phyloP scores from a whole-genome alignment of 2,888 invertebrate species.

The Sphecodes monilicornis region DNA sequence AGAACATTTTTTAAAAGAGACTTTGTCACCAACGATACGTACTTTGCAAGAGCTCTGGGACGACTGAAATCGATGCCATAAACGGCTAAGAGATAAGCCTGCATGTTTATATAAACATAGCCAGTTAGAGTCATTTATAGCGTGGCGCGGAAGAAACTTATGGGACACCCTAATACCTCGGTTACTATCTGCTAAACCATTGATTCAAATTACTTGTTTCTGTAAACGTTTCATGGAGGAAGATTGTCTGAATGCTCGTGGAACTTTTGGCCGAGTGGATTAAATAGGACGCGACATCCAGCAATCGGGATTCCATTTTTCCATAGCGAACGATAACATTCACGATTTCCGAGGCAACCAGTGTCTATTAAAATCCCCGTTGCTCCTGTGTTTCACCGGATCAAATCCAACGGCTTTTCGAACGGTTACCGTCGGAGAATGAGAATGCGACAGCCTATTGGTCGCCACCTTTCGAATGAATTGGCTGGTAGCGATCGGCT shows the following conservation, averaged over 20 bases:
- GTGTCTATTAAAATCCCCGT: constrained; percentile 65
- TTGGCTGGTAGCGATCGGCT: constrained; percentile 53
- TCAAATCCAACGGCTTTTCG: constrained; percentile 67
- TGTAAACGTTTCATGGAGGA: not conserved
- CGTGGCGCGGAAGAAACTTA: too few species aligned
- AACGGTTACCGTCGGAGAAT: constrained; percentile 53
- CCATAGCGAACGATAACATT: constrained; percentile 35
- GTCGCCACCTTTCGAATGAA: constrained; percentile 56
- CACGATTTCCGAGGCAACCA: constrained; percentile 38
- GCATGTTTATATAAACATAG: too few species aligned
- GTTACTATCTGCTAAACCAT: not conserved
- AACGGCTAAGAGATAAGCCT: too few species aligned
- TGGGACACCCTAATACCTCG: too few species aligned
- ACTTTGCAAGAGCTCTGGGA: too few species aligned
- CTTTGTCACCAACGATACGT: too few species aligned
- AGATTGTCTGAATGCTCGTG: not conserved
- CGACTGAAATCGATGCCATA: too few species aligned
- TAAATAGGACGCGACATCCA: constrained; percentile 33
- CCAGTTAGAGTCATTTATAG: too few species aligned
- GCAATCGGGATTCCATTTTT: constrained; percentile 51
- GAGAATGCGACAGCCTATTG: constrained; percentile 64
- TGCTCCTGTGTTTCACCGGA: constrained; percentile 62
- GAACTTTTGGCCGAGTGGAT: constrained; percentile 34
- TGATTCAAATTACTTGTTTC: not conserved
- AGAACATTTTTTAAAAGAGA: too few species aligned